Evolutionary conservation across 1,140 invertebrate genomes (phyloP).

Genomic region (Drosophila chauvacae): DNA sequence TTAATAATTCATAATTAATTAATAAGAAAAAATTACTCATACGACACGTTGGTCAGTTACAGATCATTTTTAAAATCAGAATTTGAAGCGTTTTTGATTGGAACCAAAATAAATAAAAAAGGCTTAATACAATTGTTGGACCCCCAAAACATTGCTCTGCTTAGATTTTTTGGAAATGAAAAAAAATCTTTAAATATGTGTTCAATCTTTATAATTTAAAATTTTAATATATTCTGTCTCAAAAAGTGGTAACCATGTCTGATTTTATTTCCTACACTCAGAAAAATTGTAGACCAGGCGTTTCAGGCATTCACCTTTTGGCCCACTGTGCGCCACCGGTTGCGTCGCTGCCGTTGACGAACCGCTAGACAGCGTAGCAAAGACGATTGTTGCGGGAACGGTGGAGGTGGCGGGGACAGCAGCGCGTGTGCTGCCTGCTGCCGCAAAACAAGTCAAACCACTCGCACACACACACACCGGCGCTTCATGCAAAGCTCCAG

Average conservation of each 20-base stretch:
- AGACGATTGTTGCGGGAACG: slow-evolving; percentile 41
- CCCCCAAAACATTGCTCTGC: neutral
- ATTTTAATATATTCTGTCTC: no score
- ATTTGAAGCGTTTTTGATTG: neutral
- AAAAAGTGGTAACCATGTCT: no score
- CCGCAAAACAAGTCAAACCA: slow-evolving; percentile 82
- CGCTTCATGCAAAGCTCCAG: slow-evolving; percentile 41
- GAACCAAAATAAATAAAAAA: neutral
- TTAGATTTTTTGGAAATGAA: no score
- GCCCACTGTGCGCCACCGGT: slow-evolving; percentile 72
- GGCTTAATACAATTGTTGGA: neutral
- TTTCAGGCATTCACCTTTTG: neutral
- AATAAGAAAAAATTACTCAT: slow-evolving; percentile 1
- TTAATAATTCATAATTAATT: no score
- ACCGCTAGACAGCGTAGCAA: slow-evolving; percentile 65
- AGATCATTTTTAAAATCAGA: no score
- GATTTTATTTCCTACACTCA: neutral
- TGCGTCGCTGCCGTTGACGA: slow-evolving; percentile 62
- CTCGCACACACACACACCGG: slow-evolving; percentile 53
- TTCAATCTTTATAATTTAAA: no score
- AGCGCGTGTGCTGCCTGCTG: slow-evolving; percentile 73
- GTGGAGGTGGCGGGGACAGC: slow-evolving; percentile 23
- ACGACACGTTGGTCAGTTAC: slow-evolving; percentile 2
- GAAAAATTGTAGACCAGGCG: neutral
- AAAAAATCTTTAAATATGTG: no score